These are phyloP conservation scores for Malacoraja senta DNA, from an alignment of 2,797 vertebrate genomes.

Conservation along the genomic window DNA sequence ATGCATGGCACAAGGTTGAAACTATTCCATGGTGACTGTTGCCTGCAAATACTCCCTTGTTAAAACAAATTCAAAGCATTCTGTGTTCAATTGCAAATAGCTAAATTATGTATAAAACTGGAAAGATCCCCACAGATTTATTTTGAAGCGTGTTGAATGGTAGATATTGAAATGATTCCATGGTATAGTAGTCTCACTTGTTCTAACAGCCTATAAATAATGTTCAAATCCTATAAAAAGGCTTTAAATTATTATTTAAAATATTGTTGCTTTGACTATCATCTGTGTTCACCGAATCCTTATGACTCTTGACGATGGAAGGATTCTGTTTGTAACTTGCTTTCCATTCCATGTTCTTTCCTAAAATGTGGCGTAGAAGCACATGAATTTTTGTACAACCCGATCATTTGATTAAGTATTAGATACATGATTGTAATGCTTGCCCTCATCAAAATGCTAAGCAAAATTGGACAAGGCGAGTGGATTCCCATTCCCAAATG, in stretches of 20 bases:
- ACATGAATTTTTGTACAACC: not conserved
- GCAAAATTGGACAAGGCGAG: not conserved
- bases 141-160: not conserved
- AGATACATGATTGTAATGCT: not conserved
- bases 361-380: not conserved
- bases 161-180: not conserved
- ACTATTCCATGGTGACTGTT: conserved; percentile 10
- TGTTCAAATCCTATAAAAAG: not conserved
- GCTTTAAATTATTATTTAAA: not conserved
- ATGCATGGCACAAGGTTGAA: not conserved
- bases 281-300: too few relatives aligned
- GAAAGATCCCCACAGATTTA: not conserved
- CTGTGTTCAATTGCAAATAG: not conserved
- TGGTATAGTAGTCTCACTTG: not conserved
- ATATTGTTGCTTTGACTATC: not conserved
- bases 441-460: not conserved
- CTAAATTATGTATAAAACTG: not conserved
- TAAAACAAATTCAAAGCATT: not conserved
- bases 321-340: not conserved
- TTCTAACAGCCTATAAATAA: not conserved
- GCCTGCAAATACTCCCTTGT: not conserved
- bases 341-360: not conserved
- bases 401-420: not conserved
- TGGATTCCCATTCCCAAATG: not conserved
- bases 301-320: not conserved